Evolutionary conservation across 2,113 vertebrate species (phyloP).

Genomic region (Athene noctua): DNA sequence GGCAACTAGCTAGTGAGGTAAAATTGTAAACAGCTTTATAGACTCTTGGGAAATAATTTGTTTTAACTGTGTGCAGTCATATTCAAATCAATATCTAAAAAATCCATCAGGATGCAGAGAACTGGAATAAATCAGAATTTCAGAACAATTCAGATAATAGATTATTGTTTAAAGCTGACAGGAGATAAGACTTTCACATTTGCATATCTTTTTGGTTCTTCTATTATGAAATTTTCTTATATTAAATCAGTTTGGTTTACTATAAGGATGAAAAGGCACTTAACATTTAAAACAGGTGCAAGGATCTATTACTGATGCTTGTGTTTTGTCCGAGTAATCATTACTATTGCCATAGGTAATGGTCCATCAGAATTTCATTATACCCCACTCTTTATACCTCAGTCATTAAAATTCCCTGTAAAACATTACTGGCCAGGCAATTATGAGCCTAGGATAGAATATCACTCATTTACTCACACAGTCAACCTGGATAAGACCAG

Average conservation of each 20-base stretch:
- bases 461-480: not conserved
- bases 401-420: not conserved
- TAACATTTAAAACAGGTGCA: not conserved
- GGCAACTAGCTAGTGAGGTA: constrained; percentile 13
- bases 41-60: constrained; percentile 49
- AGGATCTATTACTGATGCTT: not conserved
- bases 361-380: not conserved
- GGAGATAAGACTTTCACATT: not conserved
- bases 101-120: constrained; percentile 16
- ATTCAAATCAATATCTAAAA: constrained; percentile 56
- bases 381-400: not conserved
- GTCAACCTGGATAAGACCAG: not conserved
- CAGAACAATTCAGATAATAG: constrained; percentile 1
- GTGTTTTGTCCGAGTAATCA: not conserved
- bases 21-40: constrained; percentile 46
- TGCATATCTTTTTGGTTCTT: not conserved
- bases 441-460: not conserved
- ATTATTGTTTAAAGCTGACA: constrained; percentile 27
- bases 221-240: not conserved
- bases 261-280: not conserved
- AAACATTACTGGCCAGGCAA: not conserved
- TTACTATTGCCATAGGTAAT: not conserved
- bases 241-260: not conserved
- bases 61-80: constrained; percentile 58
- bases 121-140: constrained; percentile 47